Percentiles rank a stretch among this genome's conserved stretches.
Evolutionary conservation across 37 sponge, comb jelly and placozoan species (phyloP).

Genomic region (Chondrosia reniformis): DNA sequence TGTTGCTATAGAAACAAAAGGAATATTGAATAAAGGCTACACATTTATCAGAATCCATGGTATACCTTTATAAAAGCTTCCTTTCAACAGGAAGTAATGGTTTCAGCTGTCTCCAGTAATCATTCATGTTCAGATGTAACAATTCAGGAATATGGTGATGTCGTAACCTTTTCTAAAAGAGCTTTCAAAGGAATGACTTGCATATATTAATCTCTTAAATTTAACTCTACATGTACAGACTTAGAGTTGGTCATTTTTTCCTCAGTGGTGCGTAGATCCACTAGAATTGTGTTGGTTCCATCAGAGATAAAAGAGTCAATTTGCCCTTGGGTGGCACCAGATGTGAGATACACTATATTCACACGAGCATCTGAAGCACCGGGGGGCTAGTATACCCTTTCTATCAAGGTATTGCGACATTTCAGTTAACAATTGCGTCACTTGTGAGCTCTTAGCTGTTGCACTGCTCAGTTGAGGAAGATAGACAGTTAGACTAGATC

Average conservation of each 20-base stretch:
- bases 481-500: no score
- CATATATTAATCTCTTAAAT: conserved; percentile 6
- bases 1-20: no score
- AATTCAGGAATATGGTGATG: conserved; percentile 43
- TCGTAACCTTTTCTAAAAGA: conserved; percentile 17
- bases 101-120: conserved; percentile 33
- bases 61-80: no score
- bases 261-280: conserved; percentile 19
- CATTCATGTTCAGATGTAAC: not conserved
- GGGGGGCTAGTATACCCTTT: not conserved
- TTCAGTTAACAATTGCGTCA: not conserved
- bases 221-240: conserved; percentile 21
- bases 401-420: not conserved
- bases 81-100: conserved; percentile 53
- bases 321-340: not conserved
- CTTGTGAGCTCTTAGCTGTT: no score
- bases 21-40: no score
- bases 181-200: not conserved
- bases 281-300: conserved; percentile 43
- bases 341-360: not conserved
- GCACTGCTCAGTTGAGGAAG: conserved; percentile 1
- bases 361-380: not conserved
- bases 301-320: not conserved
- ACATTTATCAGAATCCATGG: no score
- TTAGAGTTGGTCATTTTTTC: not conserved